Base-by-base conservation (phyloP, 2,888 invertebrate genomes). In the Homarus gammarus region DNA sequence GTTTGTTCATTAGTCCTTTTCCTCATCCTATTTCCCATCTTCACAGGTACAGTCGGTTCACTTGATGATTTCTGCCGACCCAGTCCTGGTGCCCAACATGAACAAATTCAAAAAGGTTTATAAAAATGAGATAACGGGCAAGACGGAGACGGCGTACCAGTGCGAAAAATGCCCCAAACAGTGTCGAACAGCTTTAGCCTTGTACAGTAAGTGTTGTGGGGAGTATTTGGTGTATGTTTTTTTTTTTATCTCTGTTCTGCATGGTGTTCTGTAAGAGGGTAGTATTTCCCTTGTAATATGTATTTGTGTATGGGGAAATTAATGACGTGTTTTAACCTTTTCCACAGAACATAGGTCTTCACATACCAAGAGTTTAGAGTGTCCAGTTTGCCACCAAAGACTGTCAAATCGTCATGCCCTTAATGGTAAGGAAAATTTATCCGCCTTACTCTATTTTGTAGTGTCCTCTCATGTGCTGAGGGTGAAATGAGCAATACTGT, bases 1-100 rank as follows among this genome's bases (percentile, higher is more conserved):
- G n/a, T n/a, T n/a, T n/a, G n/a, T n/a, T n/a, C n/a, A n/a, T n/a
- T n/a, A n/a, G n/a, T n/a, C n/a, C n/a, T n/a, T n/a, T n/a, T n/a
- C n/a, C n/a, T n/a, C 10, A 31, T 44, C 73, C 10, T 36, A 2
- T 33, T 33, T 18, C 27, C 36, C 38, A 49, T 68, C 0, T n/a
- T 84, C 56, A 8, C 51, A 88, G 88, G 88, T 88, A 40, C 88
- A 88, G 56, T 88, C 88, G 12, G 84, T 88, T 78, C 88, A 88
- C 77, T 49, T 88, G 68, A 88, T 88, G 83, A 83, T 88, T 64
- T 88, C 88, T n/a, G 88, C 88, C 78, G 88, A 88, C 78, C 88
- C 88, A 36, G 72, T 87, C 18, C 64, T 61, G 31, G 82, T 73
- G 44, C 81, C 87, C 18, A 87, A 44, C 15, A 82, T 82, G 81